Evolutionary conservation across 2,113 vertebrate species (phyloP), one percentile per base, ranked within the genome.

Genomic region (Oryzias curvinotus): DNA sequence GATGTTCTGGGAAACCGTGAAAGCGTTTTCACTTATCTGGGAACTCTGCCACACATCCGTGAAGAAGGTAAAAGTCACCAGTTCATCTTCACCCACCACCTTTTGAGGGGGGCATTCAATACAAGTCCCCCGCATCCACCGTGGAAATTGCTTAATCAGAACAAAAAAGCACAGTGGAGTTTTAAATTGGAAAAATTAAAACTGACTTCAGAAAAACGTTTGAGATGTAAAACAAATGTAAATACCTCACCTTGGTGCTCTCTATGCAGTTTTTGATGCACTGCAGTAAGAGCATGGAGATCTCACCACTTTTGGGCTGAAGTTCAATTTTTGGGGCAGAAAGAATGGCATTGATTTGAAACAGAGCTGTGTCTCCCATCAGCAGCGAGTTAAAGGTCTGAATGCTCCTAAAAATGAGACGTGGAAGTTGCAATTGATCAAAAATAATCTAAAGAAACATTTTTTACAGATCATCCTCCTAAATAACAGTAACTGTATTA

Each of bases 51-150:
- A 93, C 19, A 99, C 0, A 0, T 98, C 97, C 3, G 1, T 92
- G 77, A 88, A 93, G 85, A 98, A 99, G 73, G 63, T 97, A 42
- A 96, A 85, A 1, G 78, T 62, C 21, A 93, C 45, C 0, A 89
- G 25, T 65, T 96, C 93, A 0, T 94, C 92, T 0, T 91, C 91
- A 16, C 71, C 75, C 0, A 75, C 78, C 1, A 90, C 62, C 0
- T 7, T 87, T 78, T 96, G 95, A 4, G 95, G 91, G 8, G 94
- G 93, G 73, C 96, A 98, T 13, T 95, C 93, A 2, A 94, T 90
- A 62, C 96, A 99, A 0, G 94, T 95, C 18, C 95, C 94, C 0
- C 84, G 87, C 95, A 97, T 96, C 97, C 97, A 99, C 1, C 97
- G 96, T 1, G 93, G 26, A 50, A 99, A 98, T 47, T 85, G 69